Conservation (phyloP, 2,797 vertebrate species). For the Enteromius argenteus region DNA sequence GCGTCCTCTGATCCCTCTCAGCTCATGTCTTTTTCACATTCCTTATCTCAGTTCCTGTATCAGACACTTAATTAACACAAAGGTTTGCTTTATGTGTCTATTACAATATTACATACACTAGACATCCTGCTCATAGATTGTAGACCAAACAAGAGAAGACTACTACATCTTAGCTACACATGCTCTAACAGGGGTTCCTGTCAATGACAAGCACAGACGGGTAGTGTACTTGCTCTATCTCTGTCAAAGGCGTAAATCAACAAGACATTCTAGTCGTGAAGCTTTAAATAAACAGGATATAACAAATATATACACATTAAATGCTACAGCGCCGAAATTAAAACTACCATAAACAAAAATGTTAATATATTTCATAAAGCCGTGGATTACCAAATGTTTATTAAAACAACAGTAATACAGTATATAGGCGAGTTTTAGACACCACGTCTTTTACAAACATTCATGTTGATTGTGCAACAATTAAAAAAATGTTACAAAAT, state of each 20-base stretch:
- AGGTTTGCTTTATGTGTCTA: not conserved
- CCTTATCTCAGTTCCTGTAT: not conserved
- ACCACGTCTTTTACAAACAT: not conserved
- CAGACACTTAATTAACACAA: not conserved
- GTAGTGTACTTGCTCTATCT: not conserved
- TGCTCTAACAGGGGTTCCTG: not conserved
- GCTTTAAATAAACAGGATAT: not conserved
- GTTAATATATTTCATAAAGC: not conserved
- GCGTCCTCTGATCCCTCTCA: not conserved
- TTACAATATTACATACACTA: not conserved
- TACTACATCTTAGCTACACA: not conserved
- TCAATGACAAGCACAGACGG: not conserved
- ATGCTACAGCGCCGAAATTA: not conserved
- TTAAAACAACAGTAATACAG: not conserved
- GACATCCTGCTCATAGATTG: not conserved
- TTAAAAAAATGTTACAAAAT: conserved; percentile 24
- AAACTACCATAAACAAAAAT: not conserved
- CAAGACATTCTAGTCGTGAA: not conserved
- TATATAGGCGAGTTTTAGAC: not conserved
- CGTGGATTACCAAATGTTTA: not conserved
- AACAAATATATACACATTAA: not conserved
- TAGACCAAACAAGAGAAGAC: not conserved
- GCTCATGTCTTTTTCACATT: not conserved
- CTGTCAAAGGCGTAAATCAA: not conserved
- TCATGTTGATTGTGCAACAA: not conserved